Evolutionary conservation across 2,113 vertebrate species (phyloP).

Genomic region (Rhodinocichla rosea): DNA sequence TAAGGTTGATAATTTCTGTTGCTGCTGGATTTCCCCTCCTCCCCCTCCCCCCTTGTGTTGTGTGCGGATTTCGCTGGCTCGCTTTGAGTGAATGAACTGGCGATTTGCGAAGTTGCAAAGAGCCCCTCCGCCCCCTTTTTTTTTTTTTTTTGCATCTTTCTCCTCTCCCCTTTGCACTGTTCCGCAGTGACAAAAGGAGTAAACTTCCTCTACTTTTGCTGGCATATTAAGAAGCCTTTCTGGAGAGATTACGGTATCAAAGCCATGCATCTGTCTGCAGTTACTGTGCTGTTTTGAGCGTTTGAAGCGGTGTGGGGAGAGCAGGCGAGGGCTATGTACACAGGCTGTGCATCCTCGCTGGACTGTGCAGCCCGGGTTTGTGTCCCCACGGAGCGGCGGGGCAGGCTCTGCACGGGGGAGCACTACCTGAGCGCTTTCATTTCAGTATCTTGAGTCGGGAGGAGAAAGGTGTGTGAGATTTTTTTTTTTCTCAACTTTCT

Average conservation of each 20-base stretch:
- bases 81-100: constrained; percentile 56
- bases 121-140: not conserved
- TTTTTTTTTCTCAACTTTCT: not conserved
- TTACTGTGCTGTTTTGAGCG: not conserved
- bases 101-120: constrained; percentile 48
- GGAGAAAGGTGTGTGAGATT: constrained; percentile 21
- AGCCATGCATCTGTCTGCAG: constrained; percentile 28
- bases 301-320: not conserved
- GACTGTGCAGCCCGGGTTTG: not conserved
- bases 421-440: not conserved
- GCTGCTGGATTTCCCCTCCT: constrained; percentile 33
- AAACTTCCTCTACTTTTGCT: constrained; percentile 63
- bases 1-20: constrained; percentile 57
- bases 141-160: constrained; percentile 18
- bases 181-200: constrained; percentile 59
- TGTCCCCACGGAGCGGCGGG: not conserved
- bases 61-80: constrained; percentile 55
- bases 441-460: not conserved
- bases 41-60: not conserved
- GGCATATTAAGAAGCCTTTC: constrained; percentile 34
- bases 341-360: not conserved
- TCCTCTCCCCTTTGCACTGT: not conserved
- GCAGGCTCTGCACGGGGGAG: not conserved
- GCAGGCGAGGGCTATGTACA: constrained; percentile 4
- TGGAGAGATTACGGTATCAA: constrained; percentile 50